Percentiles rank a stretch among this genome's conserved stretches.
Conservation (phyloP, 2,113 vertebrate species). For the Thalassoma bifasciatum region DNA sequence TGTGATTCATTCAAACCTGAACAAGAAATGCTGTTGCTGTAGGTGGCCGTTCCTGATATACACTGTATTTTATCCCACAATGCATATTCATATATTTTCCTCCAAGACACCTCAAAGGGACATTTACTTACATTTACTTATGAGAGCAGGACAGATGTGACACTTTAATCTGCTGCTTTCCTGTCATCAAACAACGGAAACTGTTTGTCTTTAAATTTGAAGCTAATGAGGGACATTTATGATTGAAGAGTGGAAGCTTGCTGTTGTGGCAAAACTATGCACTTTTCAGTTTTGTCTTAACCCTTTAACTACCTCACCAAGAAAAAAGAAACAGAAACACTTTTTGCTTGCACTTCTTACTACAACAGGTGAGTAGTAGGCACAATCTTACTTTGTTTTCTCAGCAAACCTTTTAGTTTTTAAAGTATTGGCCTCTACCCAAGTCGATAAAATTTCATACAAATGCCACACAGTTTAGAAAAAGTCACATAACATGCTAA, state of each 20-base stretch:
- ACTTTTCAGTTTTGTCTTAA: no score
- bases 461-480: no score
- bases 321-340: no score
- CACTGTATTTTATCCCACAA: slow-evolving; percentile 4
- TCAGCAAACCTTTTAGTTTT: no score
- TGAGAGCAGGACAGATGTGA: slow-evolving; percentile 1
- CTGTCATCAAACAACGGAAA: background rate
- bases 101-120: slow-evolving; percentile 2
- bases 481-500: no score
- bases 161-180: slow-evolving; percentile 9
- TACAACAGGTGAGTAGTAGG: no score
- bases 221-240: background rate
- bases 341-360: no score
- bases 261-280: background rate
- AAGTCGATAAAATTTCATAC: no score
- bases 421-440: no score
- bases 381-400: no score
- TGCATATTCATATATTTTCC: slow-evolving; percentile 29
- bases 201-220: background rate
- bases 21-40: slow-evolving; percentile 34
- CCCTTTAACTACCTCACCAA: no score
- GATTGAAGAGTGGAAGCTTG: background rate
- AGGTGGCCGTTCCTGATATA: slow-evolving; percentile 20
- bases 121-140: slow-evolving; percentile 13
- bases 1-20: slow-evolving; percentile 52